Conservation (phyloP, 1,140 invertebrate genomes). For the Drosophila ironensis region DNA sequence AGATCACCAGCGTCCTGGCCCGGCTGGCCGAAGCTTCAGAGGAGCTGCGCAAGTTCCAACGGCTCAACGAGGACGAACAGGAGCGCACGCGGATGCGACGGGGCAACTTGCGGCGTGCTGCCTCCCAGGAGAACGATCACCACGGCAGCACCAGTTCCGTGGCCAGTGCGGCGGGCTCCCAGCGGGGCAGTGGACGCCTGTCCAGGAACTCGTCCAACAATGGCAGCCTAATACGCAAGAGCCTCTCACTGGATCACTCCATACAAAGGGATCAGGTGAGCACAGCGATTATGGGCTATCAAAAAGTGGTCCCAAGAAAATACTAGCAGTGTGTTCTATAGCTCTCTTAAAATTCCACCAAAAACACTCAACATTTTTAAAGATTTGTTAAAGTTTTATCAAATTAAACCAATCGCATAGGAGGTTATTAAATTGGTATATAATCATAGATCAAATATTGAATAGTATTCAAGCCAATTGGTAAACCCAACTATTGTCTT, state of each 20-base stretch:
- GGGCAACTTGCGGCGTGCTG: constrained; percentile 81
- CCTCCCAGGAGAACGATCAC: constrained; percentile 82
- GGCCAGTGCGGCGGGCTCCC: constrained; percentile 66
- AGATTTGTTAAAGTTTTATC: no score
- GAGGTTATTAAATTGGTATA: no score
- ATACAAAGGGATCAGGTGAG: constrained; percentile 81
- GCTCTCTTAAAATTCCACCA: no score
- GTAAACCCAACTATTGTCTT: neutral
- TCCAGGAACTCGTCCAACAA: constrained; percentile 82
- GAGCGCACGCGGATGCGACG: constrained; percentile 82
- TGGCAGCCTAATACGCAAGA: constrained; percentile 87
- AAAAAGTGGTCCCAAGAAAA: no score
- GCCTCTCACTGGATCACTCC: constrained; percentile 89
- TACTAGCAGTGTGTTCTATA: no score
- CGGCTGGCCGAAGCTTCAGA: constrained; percentile 83
- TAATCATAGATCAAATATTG: no score
- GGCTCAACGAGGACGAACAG: constrained; percentile 82
- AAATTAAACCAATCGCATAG: no score
- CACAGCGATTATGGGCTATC: no score
- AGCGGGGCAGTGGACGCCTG: constrained; percentile 78
- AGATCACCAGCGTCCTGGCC: constrained; percentile 71
- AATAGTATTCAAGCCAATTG: no score
- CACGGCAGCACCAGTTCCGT: constrained; percentile 74
- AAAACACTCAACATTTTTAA: no score
- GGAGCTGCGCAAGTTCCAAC: constrained; percentile 83